These are phyloP conservation scores for Chascanopsetta lugubris DNA, from an alignment of 2,113 vertebrate species.

Conservation along the genomic window DNA sequence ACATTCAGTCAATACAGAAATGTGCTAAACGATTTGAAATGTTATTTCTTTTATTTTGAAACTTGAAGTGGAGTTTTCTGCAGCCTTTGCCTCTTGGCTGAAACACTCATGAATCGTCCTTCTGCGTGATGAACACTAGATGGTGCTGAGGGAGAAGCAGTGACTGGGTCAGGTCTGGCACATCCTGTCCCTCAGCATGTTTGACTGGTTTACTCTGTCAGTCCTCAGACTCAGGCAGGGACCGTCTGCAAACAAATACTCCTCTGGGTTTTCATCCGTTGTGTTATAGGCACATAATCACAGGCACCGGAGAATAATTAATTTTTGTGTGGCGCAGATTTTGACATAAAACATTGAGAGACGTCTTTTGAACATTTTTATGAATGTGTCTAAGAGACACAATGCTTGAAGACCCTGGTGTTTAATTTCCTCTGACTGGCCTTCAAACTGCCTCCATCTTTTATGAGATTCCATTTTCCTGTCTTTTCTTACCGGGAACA, in stretches of 20 bases:
- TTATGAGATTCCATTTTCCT: conserved; percentile 25
- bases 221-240: background rate
- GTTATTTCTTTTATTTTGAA: background rate
- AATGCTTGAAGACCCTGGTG: background rate
- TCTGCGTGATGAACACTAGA: conserved; percentile 67
- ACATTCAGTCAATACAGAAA: background rate
- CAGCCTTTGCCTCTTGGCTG: background rate
- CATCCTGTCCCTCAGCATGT: conserved; percentile 4
- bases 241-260: background rate
- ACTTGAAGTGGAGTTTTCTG: background rate
- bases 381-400: conserved; percentile 13
- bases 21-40: background rate
- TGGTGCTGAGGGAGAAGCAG: conserved; percentile 53
- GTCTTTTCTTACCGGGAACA: conserved; percentile 37
- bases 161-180: conserved; percentile 6
- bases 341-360: background rate
- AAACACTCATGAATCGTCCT: conserved; percentile 7
- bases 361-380: conserved; percentile 7
- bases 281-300: too few relatives aligned
- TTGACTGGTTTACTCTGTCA: conserved; percentile 18
- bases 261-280: background rate
- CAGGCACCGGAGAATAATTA: too few relatives aligned
- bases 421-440: conserved; percentile 13
- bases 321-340: background rate
- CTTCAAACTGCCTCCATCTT: conserved; percentile 10